phyloP scores from a whole-genome alignment of 2,113 vertebrate genomes.

The Erpornis zantholeuca region DNA sequence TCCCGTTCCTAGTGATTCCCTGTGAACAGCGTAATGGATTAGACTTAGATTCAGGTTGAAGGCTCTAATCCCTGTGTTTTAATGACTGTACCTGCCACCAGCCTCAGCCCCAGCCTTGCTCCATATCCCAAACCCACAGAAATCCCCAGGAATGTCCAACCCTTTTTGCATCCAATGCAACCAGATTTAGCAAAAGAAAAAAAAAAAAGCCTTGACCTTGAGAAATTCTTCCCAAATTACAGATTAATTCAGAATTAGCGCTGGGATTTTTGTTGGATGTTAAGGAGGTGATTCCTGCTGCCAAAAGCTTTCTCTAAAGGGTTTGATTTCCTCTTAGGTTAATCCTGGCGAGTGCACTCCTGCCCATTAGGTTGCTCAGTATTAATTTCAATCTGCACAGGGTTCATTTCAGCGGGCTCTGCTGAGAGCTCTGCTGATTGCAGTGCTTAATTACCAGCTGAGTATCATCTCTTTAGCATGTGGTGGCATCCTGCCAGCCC shows the following conservation, averaged over 20 bases:
- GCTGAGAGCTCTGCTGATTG: constrained; percentile 40
- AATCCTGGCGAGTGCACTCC: not conserved
- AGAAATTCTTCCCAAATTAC: not conserved
- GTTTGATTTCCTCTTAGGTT: constrained; percentile 3
- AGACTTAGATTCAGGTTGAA: constrained; percentile 26
- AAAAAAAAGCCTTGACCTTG: not conserved
- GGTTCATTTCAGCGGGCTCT: not conserved
- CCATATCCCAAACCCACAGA: not conserved
- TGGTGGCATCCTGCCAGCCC: not conserved
- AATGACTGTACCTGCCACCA: not conserved
- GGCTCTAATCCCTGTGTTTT: not conserved
- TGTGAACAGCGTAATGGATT: constrained; percentile 19
- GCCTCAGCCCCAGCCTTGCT: not conserved
- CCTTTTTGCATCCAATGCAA: not conserved
- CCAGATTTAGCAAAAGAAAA: not conserved
- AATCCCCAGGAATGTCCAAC: accelerated
- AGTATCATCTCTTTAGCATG: not conserved
- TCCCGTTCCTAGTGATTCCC: not conserved
- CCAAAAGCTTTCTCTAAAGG: not conserved
- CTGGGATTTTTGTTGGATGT: not conserved
- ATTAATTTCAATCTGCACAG: constrained; percentile 30
- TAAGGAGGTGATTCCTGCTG: not conserved
- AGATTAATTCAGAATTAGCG: not conserved
- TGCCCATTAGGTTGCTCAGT: not conserved
- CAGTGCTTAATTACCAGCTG: constrained; percentile 13